Conservation (phyloP, 2,888 invertebrate genomes). For the Cephus pulcher region DNA sequence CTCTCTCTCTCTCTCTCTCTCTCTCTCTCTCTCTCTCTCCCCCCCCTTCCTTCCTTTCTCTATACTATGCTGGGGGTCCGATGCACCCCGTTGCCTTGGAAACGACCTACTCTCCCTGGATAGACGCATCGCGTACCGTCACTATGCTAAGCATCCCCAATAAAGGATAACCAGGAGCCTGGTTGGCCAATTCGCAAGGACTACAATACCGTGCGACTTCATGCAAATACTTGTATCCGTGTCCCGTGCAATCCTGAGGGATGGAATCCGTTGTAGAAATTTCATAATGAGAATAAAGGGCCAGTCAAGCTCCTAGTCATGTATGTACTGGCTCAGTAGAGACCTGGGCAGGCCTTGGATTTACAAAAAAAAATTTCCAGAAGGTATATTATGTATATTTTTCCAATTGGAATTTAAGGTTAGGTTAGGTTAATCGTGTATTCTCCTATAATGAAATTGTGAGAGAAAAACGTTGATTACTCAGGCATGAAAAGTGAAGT, state of each 20-base stretch:
- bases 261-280: not conserved
- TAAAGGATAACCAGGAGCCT: not conserved
- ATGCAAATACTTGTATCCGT: not conserved
- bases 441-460: not conserved
- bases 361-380: not conserved
- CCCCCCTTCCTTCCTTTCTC: too few relatives aligned
- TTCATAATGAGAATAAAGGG: not conserved
- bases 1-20: constrained; percentile 8
- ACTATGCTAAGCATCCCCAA: not conserved
- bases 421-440: not conserved
- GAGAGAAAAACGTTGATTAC: not conserved
- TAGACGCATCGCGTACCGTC: constrained; percentile 41
- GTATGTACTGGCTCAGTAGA: not conserved
- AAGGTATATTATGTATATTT: not conserved
- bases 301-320: not conserved
- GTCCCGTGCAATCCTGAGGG: not conserved
- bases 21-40: not conserved
- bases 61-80: constrained; percentile 38
- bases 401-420: not conserved
- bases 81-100: constrained; percentile 64
- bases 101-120: constrained; percentile 66
- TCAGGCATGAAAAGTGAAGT: not conserved
- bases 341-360: not conserved
- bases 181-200: not conserved
- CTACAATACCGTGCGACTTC: not conserved